phyloP scores from a whole-genome alignment of 2,113 vertebrate genomes.

The Coturnix japonica region DNA sequence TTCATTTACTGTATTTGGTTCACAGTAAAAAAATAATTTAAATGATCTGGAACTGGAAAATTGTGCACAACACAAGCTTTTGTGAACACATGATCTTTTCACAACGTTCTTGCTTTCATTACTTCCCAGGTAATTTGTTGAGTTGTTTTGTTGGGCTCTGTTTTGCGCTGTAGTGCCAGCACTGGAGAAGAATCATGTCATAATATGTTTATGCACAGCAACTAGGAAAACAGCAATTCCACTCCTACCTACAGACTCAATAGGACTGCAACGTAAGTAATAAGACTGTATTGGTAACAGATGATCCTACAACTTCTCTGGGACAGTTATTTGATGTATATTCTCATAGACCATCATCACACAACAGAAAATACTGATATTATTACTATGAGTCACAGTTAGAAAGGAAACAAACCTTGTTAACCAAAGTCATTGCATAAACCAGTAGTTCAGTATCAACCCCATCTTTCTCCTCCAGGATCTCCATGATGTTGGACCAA shows the following conservation, averaged over 20 bases:
- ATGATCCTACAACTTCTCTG: background rate
- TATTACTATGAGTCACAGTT: background rate
- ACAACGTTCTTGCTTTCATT: background rate
- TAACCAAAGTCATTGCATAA: conserved; percentile 94
- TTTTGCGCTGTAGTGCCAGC: background rate
- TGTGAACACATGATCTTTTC: background rate
- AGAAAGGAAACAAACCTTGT: conserved; percentile 86
- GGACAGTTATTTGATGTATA: background rate
- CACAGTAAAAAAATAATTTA: background rate
- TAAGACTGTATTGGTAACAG: background rate
- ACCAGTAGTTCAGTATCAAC: conserved; percentile 95
- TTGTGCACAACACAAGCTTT: background rate
- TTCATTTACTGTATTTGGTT: background rate
- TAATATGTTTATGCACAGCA: background rate
- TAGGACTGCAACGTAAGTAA: background rate
- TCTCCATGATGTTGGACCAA: conserved; percentile 95
- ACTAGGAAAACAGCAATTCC: background rate
- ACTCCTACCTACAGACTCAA: background rate
- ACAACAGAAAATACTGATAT: background rate
- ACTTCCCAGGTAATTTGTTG: background rate
- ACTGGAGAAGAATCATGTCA: background rate
- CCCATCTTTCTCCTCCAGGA: conserved; percentile 95
- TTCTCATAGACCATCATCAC: background rate
- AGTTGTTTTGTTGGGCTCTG: background rate
- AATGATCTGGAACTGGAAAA: background rate